Conservation (phyloP, 1,140 invertebrate genomes). For the Pomacea maculata region DNA sequence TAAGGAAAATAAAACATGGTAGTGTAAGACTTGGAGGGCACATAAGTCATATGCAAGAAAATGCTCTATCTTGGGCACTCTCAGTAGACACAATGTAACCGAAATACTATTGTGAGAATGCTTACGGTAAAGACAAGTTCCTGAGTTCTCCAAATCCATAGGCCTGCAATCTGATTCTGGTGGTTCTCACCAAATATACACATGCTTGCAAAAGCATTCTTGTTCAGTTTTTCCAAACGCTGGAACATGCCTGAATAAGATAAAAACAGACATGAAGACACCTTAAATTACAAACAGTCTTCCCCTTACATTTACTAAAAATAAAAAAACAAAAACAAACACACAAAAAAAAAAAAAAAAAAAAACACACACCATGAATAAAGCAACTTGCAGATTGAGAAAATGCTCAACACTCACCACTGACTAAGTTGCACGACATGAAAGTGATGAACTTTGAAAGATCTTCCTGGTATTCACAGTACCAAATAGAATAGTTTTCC, state of each 20-base stretch:
- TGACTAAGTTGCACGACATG: conserved; percentile 95
- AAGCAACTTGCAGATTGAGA: background rate
- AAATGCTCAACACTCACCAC: conserved; percentile 70
- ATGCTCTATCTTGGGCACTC: background rate
- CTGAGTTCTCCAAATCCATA: conserved; percentile 97
- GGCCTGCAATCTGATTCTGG: conserved; percentile 91
- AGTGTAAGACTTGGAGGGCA: conserved; percentile 18
- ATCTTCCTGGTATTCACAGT: conserved; percentile 93
- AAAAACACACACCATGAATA: background rate
- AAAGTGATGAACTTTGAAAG: conserved; percentile 82
- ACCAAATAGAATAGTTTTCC: conserved; percentile 97
- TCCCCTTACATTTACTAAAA: too few species aligned
- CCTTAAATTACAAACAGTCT: background rate
- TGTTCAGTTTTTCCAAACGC: conserved; percentile 96
- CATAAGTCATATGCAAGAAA: background rate
- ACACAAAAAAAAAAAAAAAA: background rate
- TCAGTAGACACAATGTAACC: background rate
- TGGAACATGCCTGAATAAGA: conserved; percentile 87
- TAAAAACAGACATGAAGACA: conserved; percentile 20
- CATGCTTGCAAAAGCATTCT: conserved; percentile 93
- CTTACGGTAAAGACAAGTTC: conserved; percentile 88
- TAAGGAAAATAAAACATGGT: background rate
- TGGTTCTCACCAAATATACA: conserved; percentile 94
- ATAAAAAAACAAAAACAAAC: too few species aligned
- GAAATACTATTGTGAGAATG: conserved; percentile 17